phyloP scores from a whole-genome alignment of 2,888 invertebrate genomes.

The Andrena haemorrhoa region DNA sequence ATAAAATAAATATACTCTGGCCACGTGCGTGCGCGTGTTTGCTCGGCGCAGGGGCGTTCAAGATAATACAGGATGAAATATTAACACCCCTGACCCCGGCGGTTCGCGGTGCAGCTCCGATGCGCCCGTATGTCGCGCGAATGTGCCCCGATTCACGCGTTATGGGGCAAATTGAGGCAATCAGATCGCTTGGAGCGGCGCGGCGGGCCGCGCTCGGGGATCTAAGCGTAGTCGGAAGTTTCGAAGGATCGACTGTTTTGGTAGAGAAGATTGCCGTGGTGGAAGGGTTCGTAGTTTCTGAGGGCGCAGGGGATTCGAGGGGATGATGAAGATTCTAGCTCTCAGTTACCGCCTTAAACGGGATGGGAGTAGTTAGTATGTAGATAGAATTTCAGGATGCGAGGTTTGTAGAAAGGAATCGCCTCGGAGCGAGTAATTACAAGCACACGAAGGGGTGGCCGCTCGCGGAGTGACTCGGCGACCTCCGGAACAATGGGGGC shows the following conservation, averaged over 20 bases:
- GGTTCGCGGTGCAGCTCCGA: slow-evolving; percentile 19
- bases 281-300: no score
- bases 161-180: slow-evolving; percentile 19
- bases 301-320: no score
- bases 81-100: slow-evolving; percentile 65
- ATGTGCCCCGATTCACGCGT: slow-evolving; percentile 50
- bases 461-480: neutral
- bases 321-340: no score
- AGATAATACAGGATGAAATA: slow-evolving; percentile 71
- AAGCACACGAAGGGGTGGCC: neutral
- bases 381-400: neutral
- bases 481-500: slow-evolving; percentile 21
- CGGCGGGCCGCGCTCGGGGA: neutral
- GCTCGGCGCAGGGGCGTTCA: slow-evolving; percentile 29
- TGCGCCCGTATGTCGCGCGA: slow-evolving; percentile 21
- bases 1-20: slow-evolving; percentile 60
- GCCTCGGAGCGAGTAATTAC: slow-evolving; percentile 1
- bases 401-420: neutral
- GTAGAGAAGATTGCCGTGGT: no score
- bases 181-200: slow-evolving; percentile 9
- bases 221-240: neutral
- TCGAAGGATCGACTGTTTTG: neutral
- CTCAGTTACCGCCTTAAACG: no score
- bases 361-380: no score
- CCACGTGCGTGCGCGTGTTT: slow-evolving; percentile 52